Base-by-base conservation (phyloP, 2,888 invertebrate species). In the Temnothorax rugatulus region DNA sequence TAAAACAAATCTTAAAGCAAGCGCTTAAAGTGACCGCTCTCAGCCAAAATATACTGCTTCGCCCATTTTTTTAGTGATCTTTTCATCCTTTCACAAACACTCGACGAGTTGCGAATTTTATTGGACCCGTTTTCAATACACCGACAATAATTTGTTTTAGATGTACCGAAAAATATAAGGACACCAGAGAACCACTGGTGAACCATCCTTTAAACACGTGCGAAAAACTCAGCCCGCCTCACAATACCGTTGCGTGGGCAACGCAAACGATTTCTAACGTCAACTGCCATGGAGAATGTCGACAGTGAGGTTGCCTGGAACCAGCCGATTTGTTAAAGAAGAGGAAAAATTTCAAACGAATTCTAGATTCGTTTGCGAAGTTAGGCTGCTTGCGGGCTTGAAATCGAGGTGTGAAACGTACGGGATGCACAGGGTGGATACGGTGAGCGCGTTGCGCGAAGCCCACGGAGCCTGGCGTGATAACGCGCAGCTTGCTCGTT, bases 401-500 rank as follows among this genome's bases (percentile, higher is more conserved):
- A 69, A 21, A 52, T 7, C 8, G 4, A 38, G 34, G 11, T 1
- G 8, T 66, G 44, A 66, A 18, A 44, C 21, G 15, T n/a, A n/a
- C n/a, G n/a, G 1, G 7, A 77, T 86, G 54, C 47, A 52, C 13
- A 15, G 82, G n/a, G 57, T 66, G 21, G 82, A 86, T 3, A 18
- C 75, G 1, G 68, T 86, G 34, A 86, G 68, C n/a, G 18, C 13
- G 25, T 4, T 59, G 44, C 18, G 44, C 34, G 82, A 87, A 57
- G 81, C 85, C 85, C n/a, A 76, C 71, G 18, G 88, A 88, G n/a
- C 97, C 97, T 2, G 96, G 97, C 83, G 97, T 98, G 38, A 98
- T 99, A 89, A 97, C 97, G 92, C 97, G 97, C 95, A 96, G 96
- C 69, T 96, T 98, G 96, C 96, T 99, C 25, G 96, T 96, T 81